Conservation (phyloP, 92 coral and sea anemone genomes). For the Palythoa heliodiscus region DNA sequence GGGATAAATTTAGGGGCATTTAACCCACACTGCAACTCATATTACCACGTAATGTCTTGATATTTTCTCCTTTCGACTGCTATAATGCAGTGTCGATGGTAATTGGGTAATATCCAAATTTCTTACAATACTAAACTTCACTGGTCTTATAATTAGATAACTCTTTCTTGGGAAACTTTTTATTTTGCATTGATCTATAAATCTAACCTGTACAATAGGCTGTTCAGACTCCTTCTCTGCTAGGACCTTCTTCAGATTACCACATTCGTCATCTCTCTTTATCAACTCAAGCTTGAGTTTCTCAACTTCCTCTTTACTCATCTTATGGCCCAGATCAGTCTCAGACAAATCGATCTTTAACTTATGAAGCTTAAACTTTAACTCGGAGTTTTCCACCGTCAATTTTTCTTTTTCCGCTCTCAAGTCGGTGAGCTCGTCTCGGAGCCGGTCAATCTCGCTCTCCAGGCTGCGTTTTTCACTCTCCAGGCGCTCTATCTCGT, state of each 20-base stretch:
- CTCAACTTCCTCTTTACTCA: constrained; percentile 70
- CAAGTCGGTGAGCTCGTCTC: constrained; percentile 67
- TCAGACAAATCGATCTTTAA: constrained; percentile 64
- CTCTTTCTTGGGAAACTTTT: neutral
- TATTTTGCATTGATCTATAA: neutral
- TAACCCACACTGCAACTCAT: no score
- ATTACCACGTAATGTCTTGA: no score
- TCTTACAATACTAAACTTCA: neutral
- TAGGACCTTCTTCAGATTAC: constrained; percentile 49
- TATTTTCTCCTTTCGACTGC: no score
- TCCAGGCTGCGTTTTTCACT: constrained; percentile 73
- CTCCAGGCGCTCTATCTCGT: constrained; percentile 66
- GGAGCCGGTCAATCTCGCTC: constrained; percentile 71
- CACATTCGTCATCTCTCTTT: constrained; percentile 63
- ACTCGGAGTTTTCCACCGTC: constrained; percentile 73
- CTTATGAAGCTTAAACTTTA: constrained; percentile 65
- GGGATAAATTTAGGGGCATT: no score
- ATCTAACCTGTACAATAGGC: constrained; percentile 26
- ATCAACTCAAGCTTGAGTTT: constrained; percentile 63
- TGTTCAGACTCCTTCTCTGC: constrained; percentile 60
- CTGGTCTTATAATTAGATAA: neutral
- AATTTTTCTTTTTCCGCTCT: constrained; percentile 67
- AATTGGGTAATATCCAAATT: no score
- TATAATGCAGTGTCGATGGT: no score
- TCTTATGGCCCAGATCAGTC: constrained; percentile 61